Conservation (phyloP, 2,797 vertebrate genomes). For the Onychomys arenicola region DNA sequence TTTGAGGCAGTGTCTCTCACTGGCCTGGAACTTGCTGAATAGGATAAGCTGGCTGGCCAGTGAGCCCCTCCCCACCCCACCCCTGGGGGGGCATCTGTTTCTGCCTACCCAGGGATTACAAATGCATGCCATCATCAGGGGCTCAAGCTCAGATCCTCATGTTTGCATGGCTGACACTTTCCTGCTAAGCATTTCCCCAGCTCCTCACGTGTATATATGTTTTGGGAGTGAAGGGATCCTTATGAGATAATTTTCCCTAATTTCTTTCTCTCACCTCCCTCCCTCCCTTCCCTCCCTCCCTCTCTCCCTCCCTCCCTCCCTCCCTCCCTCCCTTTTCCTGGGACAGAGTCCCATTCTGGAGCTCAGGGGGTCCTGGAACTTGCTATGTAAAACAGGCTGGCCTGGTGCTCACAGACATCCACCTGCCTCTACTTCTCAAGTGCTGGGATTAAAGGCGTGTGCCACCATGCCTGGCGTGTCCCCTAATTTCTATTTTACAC, state of each 20-base stretch:
- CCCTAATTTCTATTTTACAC: neutral
- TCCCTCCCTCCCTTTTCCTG: rapidly evolving
- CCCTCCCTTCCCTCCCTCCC: rapidly evolving
- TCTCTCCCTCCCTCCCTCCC: too few species aligned
- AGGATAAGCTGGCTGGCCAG: neutral
- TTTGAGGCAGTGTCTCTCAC: neutral
- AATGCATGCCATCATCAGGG: neutral
- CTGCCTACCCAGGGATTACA: neutral
- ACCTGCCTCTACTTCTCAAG: neutral
- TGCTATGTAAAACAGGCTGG: neutral
- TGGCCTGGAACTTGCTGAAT: neutral
- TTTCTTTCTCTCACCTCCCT: rapidly evolving
- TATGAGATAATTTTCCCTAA: neutral
- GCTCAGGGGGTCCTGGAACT: neutral
- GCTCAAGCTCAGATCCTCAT: neutral
- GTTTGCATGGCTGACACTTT: neutral
- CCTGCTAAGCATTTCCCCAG: neutral
- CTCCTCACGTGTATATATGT: neutral
- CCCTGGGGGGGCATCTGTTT: neutral
- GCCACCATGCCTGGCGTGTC: neutral
- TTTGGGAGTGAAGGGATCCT: neutral
- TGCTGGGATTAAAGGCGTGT: neutral
- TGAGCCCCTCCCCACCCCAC: too few species aligned
- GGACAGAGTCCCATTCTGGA: neutral
- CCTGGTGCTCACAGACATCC: neutral